Base-by-base conservation (phyloP, 1,140 invertebrate genomes). In the Drosophila rhopaloa region DNA sequence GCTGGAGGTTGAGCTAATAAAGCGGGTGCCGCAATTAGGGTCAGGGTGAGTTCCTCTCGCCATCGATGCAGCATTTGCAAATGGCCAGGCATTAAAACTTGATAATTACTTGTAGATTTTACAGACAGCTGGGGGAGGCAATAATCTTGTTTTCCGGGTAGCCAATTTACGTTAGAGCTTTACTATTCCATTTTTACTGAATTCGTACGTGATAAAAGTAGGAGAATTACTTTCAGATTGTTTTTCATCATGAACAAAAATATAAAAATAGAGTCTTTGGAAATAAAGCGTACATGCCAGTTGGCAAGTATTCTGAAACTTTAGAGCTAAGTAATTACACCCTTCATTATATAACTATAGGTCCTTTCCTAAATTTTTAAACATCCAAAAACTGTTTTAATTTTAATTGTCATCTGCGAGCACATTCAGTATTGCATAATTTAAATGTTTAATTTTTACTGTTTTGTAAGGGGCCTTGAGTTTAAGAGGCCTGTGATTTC, bases 11-110 rank as follows among this genome's bases (percentile, higher is more conserved):
- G 67, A 47, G 68, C 78, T 79, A 58, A 79, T 85, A 81, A 81
- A 85, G 54, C 58, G 82, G 82, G 73, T 57, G 60, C 60, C 48
- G 29, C 61, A 86, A 85, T 78, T 85, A 67, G 47, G 74, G 74
- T 60, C 78, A 85, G 44, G 13, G 4, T 47, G 32, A 47, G 54
- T 16, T 32, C 37, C 43, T 40, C 38, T 37, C 38, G 55, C 57
- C 61, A 74, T 56, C 38, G 51, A 50, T 59, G 47, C 43, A 40
- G 54, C 71, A 29, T 65, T 75, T 41, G 71, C 54, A 76, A 50
- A 74, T 56, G 70, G 59, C 43, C 41, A 32, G 65, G 66, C 50
- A 70, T 53, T 56, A 55, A 76, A 76, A 76, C 47, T 60, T 76
- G 74, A 60, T 76, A 76, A 76, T 76, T 76, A 76, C 74, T 76